Evolutionary conservation across 2,888 invertebrate genomes (phyloP).

Genomic region (Monopis laevigella): DNA sequence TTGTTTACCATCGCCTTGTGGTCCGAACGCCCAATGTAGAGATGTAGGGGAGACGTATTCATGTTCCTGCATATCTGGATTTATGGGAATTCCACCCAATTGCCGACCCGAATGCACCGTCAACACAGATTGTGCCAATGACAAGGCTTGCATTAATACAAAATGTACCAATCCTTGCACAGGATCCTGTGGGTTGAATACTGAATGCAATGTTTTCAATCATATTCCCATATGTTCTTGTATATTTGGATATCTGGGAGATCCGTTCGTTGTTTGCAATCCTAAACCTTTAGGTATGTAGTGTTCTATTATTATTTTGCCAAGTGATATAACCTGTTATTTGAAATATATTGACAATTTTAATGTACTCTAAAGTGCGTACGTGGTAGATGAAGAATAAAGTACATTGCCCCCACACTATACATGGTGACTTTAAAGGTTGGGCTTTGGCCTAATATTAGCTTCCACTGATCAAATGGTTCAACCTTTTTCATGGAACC

Average conservation of each 20-base stretch:
- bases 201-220: constrained; percentile 78
- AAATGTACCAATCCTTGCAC: constrained; percentile 83
- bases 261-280: constrained; percentile 77
- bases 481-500: too few species aligned
- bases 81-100: constrained; percentile 76
- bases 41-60: constrained; percentile 63
- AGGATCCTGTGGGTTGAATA: constrained; percentile 78
- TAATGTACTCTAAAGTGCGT: too few species aligned
- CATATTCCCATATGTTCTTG: constrained; percentile 80
- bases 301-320: too few species aligned
- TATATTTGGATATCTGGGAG: constrained; percentile 71
- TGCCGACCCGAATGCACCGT: constrained; percentile 80
- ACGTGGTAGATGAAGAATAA: too few species aligned
- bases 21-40: constrained; percentile 73
- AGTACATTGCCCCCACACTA: too few species aligned
- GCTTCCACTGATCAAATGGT: too few species aligned
- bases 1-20: constrained; percentile 82
- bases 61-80: constrained; percentile 73
- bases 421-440: too few species aligned
- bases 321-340: too few species aligned
- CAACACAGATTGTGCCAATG: constrained; percentile 77
- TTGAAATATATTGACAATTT: too few species aligned
- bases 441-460: too few species aligned
- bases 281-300: constrained; percentile 56
- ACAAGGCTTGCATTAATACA: constrained; percentile 78